phyloP scores from a whole-genome alignment of 2,888 invertebrate genomes.

The Eledone cirrhosa region DNA sequence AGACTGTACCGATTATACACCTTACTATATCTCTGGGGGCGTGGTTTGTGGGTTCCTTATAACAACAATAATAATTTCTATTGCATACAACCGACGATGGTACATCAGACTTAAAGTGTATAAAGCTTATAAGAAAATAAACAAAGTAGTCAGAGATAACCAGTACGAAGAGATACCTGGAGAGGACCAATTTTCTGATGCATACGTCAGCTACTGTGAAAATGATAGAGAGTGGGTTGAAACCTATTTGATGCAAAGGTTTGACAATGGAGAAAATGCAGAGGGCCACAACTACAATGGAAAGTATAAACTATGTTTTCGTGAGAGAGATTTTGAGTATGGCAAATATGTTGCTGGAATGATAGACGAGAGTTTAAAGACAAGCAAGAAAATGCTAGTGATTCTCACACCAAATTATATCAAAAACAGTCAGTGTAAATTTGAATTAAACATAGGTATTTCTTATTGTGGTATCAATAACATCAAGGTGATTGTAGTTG shows the following conservation, averaged over 20 bases:
- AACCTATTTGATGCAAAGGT: slow-evolving; percentile 39
- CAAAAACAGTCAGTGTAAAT: slow-evolving; percentile 35
- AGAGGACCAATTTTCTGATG: slow-evolving; percentile 35
- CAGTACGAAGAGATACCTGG: slow-evolving; percentile 34
- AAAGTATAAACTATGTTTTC: slow-evolving; percentile 42
- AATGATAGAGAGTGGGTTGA: slow-evolving; percentile 45
- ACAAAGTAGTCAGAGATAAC: background rate
- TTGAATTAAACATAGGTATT: slow-evolving; percentile 38
- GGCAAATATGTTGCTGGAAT: slow-evolving; percentile 37
- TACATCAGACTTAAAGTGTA: slow-evolving; percentile 31
- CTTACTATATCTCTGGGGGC: slow-evolving; percentile 38
- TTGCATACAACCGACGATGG: slow-evolving; percentile 35
- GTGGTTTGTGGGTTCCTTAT: slow-evolving; percentile 35
- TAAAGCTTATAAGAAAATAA: background rate
- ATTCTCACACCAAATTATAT: slow-evolving; percentile 42
- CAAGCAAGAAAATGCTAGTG: slow-evolving; percentile 41
- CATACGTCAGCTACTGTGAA: slow-evolving; percentile 44
- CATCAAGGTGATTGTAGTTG: slow-evolving; percentile 40
- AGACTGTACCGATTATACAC: slow-evolving; percentile 41
- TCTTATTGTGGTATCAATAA: background rate
- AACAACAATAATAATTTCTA: slow-evolving; percentile 26
- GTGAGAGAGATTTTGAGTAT: slow-evolving; percentile 35
- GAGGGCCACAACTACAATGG: slow-evolving; percentile 40
- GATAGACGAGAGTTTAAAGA: slow-evolving; percentile 36
- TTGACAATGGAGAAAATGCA: slow-evolving; percentile 40